Evolutionary conservation across 2,797 vertebrate genomes (phyloP).

Genomic region (Helarctos malayanus): DNA sequence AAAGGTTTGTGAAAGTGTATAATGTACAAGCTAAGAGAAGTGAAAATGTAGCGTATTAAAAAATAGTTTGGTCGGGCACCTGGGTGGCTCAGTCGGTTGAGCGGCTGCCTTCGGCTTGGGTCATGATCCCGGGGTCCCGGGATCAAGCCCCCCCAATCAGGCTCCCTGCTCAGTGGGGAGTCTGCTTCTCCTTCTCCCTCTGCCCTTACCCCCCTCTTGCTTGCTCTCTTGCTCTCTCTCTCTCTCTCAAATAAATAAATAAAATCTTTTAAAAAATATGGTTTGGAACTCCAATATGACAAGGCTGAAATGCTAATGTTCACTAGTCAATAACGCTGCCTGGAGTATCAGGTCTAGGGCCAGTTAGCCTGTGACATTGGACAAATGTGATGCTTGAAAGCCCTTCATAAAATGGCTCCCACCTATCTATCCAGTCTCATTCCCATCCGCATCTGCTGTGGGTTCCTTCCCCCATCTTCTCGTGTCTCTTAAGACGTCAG

Average conservation of each 20-base stretch:
- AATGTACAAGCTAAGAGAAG: too few relatives aligned
- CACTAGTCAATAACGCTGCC: background rate
- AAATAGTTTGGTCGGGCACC: too few relatives aligned
- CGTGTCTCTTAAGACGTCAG: background rate
- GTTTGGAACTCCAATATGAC: background rate
- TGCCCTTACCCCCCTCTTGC: too few relatives aligned
- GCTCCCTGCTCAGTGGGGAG: too few relatives aligned
- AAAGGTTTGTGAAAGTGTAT: too few relatives aligned
- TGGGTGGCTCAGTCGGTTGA: too few relatives aligned
- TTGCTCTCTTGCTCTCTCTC: too few relatives aligned
- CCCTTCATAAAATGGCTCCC: background rate
- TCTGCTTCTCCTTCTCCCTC: too few relatives aligned
- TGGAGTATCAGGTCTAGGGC: background rate
- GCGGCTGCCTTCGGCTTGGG: too few relatives aligned
- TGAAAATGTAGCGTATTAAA: too few relatives aligned
- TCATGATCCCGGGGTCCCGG: too few relatives aligned
- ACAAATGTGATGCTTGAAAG: background rate
- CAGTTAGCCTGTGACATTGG: background rate
- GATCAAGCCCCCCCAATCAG: too few relatives aligned
- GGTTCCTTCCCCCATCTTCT: background rate
- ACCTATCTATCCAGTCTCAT: background rate
- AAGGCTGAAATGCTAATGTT: background rate
- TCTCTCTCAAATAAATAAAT: background rate
- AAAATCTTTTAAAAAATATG: background rate
- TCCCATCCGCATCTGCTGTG: background rate